Base-by-base conservation (phyloP, 2,888 invertebrate species). In the Augiades crinisus region DNA sequence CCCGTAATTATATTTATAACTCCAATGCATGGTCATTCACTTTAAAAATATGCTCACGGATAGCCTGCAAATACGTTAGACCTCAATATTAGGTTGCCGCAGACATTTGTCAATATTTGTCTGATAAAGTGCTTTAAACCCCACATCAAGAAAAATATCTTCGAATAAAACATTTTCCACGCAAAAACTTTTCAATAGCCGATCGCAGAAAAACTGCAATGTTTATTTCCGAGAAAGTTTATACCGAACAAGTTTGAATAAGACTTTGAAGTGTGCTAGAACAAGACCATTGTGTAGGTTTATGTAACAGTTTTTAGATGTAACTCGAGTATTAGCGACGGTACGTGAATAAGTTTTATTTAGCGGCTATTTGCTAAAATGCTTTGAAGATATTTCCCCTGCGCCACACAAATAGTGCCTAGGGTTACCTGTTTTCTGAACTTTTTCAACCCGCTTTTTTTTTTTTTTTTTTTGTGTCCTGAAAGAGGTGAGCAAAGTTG, bases 321-420 rank as follows among this genome's bases (percentile, higher is more conserved):
- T 65, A 62, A 62, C 60, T 55, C 46, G 58, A n/a, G n/a, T 60
- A 46, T 68, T 72, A 71, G 66, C 72, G 53, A 21, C 34, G 33
- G 34, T 45, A 61, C 61, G 71, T 59, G 55, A 72, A 75, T 59
- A 55, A 61, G 57, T 66, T 62, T 65, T 64, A 66, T 54, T 75
- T 72, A 68, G 63, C 66, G 49, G 10, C 12, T 27, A 13, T 38
- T 38, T 52, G 67, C 64, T 68, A 73, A 68, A 27, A 19, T 10
- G 27, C 10, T 27, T 24, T 24, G 44, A 30, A 5, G n/a, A 30
- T 41, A 17, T 30, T 30, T 31, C 12, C 12, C 31, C n/a, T n/a
- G n/a, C n/a, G n/a, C n/a, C n/a, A n/a, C n/a, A n/a, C n/a, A n/a
- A n/a, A n/a, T n/a, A n/a, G n/a, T n/a, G n/a, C n/a, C n/a, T n/a